Base-by-base conservation (phyloP, 2,113 vertebrate species). In the Boleophthalmus pectinirostris region DNA sequence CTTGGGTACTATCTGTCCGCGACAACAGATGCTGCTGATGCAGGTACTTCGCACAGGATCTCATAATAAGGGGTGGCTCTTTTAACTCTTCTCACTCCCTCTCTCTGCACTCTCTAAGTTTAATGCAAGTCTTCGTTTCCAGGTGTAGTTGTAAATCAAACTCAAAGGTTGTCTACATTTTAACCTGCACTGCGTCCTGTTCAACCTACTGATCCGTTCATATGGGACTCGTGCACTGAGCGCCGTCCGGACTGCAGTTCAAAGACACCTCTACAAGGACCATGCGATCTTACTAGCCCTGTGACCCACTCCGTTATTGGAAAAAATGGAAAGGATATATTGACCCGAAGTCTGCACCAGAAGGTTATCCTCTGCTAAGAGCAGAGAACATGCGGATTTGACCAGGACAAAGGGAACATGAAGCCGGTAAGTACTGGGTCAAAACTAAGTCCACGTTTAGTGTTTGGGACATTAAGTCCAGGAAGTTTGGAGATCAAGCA, bases 31-130 rank as follows among this genome's bases (percentile, higher is more conserved):
- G 71, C 65, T 85, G 84, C 79, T 77, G 85, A 79, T 88, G 85
- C 88, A 90, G 88, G 87, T 90, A 66, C 18, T 64, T 64, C 33
- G 1, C 24, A 78, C 24, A 69, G 7, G 67, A 63, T 20, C 58
- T 53, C 61, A 10, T 58, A 82, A 88, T 66, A 49, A 85, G 86
- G 92, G 93, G 91, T 91, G 92, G 89, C 73, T 87, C 91, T 92
- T 87, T 84, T 68, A 85, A 84, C 86, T 88, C 81, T 81, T 82
- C 74, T 83, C 58, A 63, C 83, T 73, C 82, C 85, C 82, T 85
- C 86, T 90, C 87, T 84, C 67, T 49, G 66, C 51, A 69, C 68
- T 54, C 77, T 78, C 72, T 57, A 88, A 91, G 82, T 87, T 87
- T 58, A 67, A 38, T 20, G 3, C 58, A 68, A 86, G 77, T 80